Base-by-base conservation (phyloP, 92 coral and sea anemone genomes). In the Ricordea florida region DNA sequence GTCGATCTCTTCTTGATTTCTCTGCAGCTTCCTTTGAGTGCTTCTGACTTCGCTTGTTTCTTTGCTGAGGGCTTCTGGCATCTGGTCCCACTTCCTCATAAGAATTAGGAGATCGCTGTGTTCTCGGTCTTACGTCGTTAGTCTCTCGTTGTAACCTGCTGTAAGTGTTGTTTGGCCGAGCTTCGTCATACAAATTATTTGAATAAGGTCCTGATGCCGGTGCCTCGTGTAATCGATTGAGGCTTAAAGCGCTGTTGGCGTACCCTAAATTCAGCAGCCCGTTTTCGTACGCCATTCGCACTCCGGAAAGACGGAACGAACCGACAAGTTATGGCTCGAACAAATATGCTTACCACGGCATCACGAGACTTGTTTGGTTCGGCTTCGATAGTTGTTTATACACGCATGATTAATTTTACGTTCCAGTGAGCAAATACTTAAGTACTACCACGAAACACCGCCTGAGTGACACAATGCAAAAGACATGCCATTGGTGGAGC, bases 361-460 rank as follows among this genome's bases (percentile, higher is more conserved):
- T n/a, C n/a, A n/a, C n/a, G n/a, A n/a, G n/a, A n/a, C n/a, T 17
- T 46, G 46, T 46, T 32, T 21, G 8, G 0, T 20, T 66, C 20
- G 32, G 13, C n/a, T 66, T 66, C 58, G 47, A 28, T 66, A 45
- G 10, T 23, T 18, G 11, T 38, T 67, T 36, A 67, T 67, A 48
- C 51, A 49, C 65, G 77, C 41, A 18, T 6, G 9, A 26, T 53
- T 53, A 41, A 28, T 53, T 70, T 70, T 51, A 70, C 77, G 77
- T 16, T 70, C 18, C 40, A 41, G 4, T 70, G 65, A 44, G 14
- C 65, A 55, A 38, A 38, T 28, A 70, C 53, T 34, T 6, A 70
- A 70, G 32, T 36, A 20, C 77, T 38, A n/a, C 55, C 41, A 23
- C 2, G 36, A 18, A 41, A 70, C 30, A 70, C 56, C 10, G 4